Conservation (phyloP, 2,113 vertebrate species). For the Sinosuthora webbiana region DNA sequence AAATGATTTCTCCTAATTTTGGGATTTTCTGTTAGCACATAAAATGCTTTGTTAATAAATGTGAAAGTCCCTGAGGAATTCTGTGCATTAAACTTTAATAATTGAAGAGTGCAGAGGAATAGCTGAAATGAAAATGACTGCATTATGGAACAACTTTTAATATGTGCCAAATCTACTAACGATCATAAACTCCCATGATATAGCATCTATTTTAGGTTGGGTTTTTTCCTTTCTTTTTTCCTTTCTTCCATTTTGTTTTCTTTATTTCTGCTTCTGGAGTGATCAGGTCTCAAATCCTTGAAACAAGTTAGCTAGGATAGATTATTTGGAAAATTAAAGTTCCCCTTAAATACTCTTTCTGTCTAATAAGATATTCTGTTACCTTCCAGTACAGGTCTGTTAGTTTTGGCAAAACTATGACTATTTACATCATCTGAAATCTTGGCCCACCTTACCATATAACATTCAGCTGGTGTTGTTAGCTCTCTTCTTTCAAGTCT, state of each 20-base stretch:
- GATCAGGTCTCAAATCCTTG: neutral
- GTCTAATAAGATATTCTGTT: neutral
- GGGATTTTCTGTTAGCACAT: slow-evolving; percentile 48
- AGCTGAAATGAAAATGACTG: neutral
- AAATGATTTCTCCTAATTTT: slow-evolving; percentile 56
- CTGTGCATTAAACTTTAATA: slow-evolving; percentile 46
- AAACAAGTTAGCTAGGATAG: neutral
- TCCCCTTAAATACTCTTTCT: neutral
- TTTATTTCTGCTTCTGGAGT: neutral
- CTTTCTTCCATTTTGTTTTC: neutral
- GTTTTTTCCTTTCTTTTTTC: neutral
- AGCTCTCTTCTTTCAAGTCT: neutral
- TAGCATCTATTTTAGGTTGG: neutral
- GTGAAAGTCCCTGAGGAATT: slow-evolving; percentile 40
- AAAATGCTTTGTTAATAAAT: slow-evolving; percentile 56
- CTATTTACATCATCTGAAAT: neutral
- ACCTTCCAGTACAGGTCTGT: neutral
- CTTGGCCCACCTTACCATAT: neutral
- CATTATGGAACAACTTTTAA: neutral
- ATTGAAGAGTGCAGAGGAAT: neutral
- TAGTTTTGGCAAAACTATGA: neutral
- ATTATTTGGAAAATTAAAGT: neutral
- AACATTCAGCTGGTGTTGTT: neutral
- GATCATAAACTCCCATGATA: neutral
- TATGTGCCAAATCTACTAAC: neutral